Base-by-base conservation (phyloP, 1,140 invertebrate species). In the Ceratina calcarata region DNA sequence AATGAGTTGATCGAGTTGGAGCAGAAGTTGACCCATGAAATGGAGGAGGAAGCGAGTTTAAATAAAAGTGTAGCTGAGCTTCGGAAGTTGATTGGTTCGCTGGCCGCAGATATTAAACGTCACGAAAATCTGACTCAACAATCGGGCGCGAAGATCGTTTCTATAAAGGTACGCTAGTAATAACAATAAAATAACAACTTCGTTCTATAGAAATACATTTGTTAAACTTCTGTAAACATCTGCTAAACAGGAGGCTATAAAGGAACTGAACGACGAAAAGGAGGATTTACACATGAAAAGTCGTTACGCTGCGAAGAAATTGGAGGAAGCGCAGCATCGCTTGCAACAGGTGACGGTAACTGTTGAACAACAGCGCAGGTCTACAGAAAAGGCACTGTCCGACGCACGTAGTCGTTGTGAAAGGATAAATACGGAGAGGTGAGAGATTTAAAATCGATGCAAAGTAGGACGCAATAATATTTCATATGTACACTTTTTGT, bases 351-450 rank as follows among this genome's bases (percentile, higher is more conserved):
- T 75, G 45, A 75, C 32, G 8, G 87, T 85, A 3, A 85, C 90
- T 10, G 60, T 87, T 27, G 78, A 90, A 78, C 87, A 68, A 24
- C 91, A 92, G 22, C 81, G 87, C 64, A 76, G 90, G 20, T 82
- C 82, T 65, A 75, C 88, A 24, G 82, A 79, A 16, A 86, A 88
- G 71, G 72, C 83, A 7, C 58, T 88, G 18, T 67, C 57, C 20
- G 83, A 90, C 51, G 93, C 93, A 49, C 81, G 88, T 55, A 83
- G 82, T 69, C 79, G 90, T 51, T 93, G 93, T 62, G 78, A 89
- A 0, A 90, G 93, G 76, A 90, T 94, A 22, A 83, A 93, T 0
- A 93, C 92, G 16, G 85, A 90, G 2, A 93, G 91, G 94, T 93
- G 82, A 69, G 20, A 62, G 64, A 71, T 2, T 76, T 61, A 58